Evolutionary conservation across 1,140 invertebrate genomes (phyloP).

Genomic region (Andricus grossulariae): DNA sequence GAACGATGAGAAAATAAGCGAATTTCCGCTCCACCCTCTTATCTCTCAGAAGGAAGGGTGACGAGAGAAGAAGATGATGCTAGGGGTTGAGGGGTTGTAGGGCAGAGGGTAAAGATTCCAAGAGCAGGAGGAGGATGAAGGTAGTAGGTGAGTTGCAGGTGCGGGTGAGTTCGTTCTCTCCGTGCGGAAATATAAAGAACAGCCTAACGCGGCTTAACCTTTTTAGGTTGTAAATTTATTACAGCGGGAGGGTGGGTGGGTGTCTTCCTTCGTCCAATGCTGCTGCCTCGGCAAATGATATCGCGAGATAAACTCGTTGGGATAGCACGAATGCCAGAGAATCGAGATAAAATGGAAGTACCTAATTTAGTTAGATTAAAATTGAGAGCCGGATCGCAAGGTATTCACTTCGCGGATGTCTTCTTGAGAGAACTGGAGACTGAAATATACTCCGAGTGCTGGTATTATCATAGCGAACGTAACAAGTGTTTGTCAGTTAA

Average conservation of each 20-base stretch:
- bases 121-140: slow-evolving; percentile 26
- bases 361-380: slow-evolving; percentile 65
- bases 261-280: slow-evolving; percentile 58
- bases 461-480: too few species aligned
- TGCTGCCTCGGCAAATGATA: slow-evolving; percentile 67
- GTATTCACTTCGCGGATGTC: slow-evolving; percentile 29
- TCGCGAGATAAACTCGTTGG: slow-evolving; percentile 72
- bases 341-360: slow-evolving; percentile 71
- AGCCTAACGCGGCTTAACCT: slow-evolving; percentile 74
- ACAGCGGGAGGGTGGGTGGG: slow-evolving; percentile 53
- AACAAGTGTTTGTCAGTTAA: too few species aligned
- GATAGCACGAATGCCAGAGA: slow-evolving; percentile 68
- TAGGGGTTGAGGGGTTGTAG: slow-evolving; percentile 27
- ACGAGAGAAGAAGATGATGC: slow-evolving; percentile 42
- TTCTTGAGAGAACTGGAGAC: slow-evolving; percentile 34
- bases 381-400: slow-evolving; percentile 56
- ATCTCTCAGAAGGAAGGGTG: slow-evolving; percentile 37
- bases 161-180: slow-evolving; percentile 49
- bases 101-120: slow-evolving; percentile 19
- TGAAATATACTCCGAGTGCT: not conserved
- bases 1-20: slow-evolving; percentile 74
- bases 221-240: slow-evolving; percentile 75
- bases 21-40: slow-evolving; percentile 66
- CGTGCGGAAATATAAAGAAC: slow-evolving; percentile 76
- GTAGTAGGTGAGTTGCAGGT: slow-evolving; percentile 17